Evolutionary conservation across 2,888 invertebrate genomes (phyloP), one percentile per base, ranked within the genome.

Genomic region (Agrotis exclamationis): DNA sequence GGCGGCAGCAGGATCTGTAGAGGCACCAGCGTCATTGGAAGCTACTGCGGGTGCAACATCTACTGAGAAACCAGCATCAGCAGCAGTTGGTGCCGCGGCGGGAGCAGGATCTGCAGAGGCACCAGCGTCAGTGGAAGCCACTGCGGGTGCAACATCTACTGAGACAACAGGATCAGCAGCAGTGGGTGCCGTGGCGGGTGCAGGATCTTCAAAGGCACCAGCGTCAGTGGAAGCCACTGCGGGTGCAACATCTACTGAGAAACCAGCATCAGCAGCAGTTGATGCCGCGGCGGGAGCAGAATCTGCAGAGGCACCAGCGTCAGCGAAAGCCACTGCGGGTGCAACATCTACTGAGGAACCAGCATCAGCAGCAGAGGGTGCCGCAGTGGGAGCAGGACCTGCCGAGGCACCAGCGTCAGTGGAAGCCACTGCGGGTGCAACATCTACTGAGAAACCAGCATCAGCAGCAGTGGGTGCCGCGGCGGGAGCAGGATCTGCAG

Each of bases 311-410:
- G 13, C n/a, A 24, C 16, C 11, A 2, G 16, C 16, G 16, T 66
- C 24, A 20, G 20, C 7, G 3, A 39, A n/a, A 18, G 22, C 33
- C 1, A 9, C n/a, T 28, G 3, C 5, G 9, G 67, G 3, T 18
- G 28, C 0, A 44, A 0, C 28, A 6, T 14, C 4, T 11, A 1
- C n/a, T 7, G 13, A 22, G 22, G 18, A 22, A 59, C 18, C 44
- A 45, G 44, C 22, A n/a, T 45, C 60, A n/a, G 39, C 60, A 44
- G 22, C 20, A n/a, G n/a, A n/a, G 7, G 63, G 6, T 0, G 1
- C n/a, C 0, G 5, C 1, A 3, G 0, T 5, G 2, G 63, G 6
- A 1, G 16, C 1, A 48, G 0, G 3, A 0, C n/a, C 16, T 24
- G 28, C 13, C 16, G 54, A 4, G 3, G 9, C 28, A 48, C 28